Percentiles rank a stretch among this genome's conserved stretches.
Evolutionary conservation across 1,140 invertebrate genomes (phyloP).

Genomic region (Dendroctonus ponderosae): DNA sequence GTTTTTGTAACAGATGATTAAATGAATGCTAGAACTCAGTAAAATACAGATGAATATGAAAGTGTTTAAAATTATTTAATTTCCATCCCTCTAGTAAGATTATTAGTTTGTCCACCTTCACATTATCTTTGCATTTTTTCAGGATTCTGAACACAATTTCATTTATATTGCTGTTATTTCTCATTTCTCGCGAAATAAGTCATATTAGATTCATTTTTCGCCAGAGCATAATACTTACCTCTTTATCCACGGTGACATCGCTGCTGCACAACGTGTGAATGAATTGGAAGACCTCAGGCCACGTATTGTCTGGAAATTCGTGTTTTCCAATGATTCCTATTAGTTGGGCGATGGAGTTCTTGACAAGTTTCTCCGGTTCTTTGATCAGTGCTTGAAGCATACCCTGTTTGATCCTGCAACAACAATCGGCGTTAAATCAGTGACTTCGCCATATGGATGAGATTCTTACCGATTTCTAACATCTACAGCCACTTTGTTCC

Average conservation of each 20-base stretch:
- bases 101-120: too few species aligned
- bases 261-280: conserved; percentile 60
- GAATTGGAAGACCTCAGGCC: conserved; percentile 71
- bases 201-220: too few species aligned
- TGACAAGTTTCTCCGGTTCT: conserved; percentile 63
- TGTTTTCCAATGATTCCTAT: conserved; percentile 70
- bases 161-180: too few species aligned
- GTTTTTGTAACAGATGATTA: too few species aligned
- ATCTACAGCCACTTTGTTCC: conserved; percentile 58
- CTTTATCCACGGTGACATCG: conserved; percentile 57
- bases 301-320: conserved; percentile 64
- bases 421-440: conserved; percentile 21
- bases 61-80: too few species aligned
- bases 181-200: too few species aligned
- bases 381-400: conserved; percentile 59
- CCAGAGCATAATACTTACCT: conserved; percentile 52
- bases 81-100: too few species aligned
- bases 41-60: too few species aligned
- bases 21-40: too few species aligned
- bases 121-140: too few species aligned
- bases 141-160: too few species aligned
- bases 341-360: conserved; percentile 64
- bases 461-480: conserved; percentile 53
- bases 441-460: background rate
- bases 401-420: conserved; percentile 59